Evolutionary conservation across 2,888 invertebrate species (phyloP).

Genomic region (Sympetrum striolatum): DNA sequence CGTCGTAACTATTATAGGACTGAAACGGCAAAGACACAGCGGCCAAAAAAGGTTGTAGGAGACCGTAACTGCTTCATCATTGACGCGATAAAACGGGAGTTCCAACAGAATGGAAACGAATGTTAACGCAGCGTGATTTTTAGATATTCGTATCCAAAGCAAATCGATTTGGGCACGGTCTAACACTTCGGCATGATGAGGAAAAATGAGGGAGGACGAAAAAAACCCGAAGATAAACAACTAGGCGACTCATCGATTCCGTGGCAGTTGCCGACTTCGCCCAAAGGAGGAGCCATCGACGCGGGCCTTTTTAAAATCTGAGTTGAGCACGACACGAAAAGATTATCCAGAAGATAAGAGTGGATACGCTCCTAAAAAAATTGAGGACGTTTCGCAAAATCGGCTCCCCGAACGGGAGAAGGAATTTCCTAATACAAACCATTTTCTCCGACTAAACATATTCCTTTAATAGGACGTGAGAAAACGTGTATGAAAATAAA

Average conservation of each 20-base stretch:
- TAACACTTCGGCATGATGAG: not conserved
- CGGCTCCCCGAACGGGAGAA: too few relatives aligned
- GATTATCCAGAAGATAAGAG: too few relatives aligned
- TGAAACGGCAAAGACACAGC: not conserved
- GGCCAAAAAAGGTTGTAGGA: not conserved
- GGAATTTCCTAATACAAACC: too few relatives aligned
- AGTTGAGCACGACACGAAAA: not conserved
- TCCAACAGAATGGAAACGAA: not conserved
- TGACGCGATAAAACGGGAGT: not conserved
- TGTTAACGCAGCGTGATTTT: not conserved
- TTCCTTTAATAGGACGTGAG: too few relatives aligned
- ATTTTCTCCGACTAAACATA: too few relatives aligned
- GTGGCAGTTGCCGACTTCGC: not conserved
- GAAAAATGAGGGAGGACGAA: not conserved
- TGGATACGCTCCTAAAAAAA: too few relatives aligned
- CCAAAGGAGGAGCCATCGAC: not conserved
- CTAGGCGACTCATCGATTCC: not conserved
- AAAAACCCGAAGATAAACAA: not conserved
- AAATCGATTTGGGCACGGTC: not conserved
- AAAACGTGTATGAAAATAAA: too few relatives aligned
- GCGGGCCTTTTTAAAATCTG: not conserved
- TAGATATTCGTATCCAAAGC: not conserved
- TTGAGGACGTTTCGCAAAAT: too few relatives aligned
- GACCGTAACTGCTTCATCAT: not conserved
- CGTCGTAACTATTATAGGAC: not conserved